Percentiles rank a stretch among this genome's conserved stretches.
Evolutionary conservation across 92 coral and sea anemone species (phyloP).

Genomic region (Porites rus): DNA sequence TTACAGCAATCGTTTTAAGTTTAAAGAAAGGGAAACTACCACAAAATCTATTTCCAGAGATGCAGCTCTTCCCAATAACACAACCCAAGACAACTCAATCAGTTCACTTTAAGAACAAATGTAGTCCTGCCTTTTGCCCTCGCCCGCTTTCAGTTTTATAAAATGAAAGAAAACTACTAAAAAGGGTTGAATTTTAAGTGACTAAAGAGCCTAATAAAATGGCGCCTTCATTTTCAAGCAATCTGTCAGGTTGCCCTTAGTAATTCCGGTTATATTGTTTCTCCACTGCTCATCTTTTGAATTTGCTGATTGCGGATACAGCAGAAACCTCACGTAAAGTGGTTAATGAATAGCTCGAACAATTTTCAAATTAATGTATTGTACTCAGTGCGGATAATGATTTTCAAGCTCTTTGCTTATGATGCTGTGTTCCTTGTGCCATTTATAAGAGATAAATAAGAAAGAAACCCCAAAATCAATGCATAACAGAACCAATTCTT

Average conservation of each 20-base stretch:
- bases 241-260: conserved; percentile 26
- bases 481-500: neutral
- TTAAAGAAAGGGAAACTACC: neutral
- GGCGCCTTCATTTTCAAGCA: conserved; percentile 21
- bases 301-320: conserved; percentile 24
- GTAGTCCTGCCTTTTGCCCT: neutral
- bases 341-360: conserved; percentile 15
- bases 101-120: neutral
- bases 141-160: neutral
- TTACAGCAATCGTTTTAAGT: no score
- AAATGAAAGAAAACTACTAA: neutral
- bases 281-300: conserved; percentile 11
- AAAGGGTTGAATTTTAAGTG: neutral
- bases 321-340: conserved; percentile 35
- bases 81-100: neutral
- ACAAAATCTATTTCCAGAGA: neutral
- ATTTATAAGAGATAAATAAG: neutral
- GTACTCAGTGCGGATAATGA: neutral
- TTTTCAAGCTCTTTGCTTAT: neutral
- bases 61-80: no score
- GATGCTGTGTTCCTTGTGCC: neutral
- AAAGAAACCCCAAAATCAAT: neutral
- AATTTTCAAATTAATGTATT: conserved; percentile 26
- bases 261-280: conserved; percentile 43
- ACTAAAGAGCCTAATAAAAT: neutral